Conservation (phyloP, 1,140 invertebrate genomes). For the Drosophila melanogaster region DNA sequence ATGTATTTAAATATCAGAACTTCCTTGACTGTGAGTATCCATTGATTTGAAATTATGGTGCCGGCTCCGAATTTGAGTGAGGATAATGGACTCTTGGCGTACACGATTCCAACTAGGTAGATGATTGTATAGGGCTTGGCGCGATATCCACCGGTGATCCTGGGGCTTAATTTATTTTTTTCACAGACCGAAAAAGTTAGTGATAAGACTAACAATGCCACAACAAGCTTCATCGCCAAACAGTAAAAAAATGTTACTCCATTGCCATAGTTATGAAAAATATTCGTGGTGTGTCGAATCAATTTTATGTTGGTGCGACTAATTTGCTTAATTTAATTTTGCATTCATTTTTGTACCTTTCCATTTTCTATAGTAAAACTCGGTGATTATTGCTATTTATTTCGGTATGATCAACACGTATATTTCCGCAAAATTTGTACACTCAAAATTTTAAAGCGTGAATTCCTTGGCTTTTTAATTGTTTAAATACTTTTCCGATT, state of each 20-base stretch:
- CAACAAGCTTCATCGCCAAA: neutral
- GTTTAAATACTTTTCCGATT: conserved; percentile 53
- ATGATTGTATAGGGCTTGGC: neutral
- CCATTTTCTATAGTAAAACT: neutral
- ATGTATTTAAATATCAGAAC: neutral
- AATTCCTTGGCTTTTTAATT: conserved; percentile 30
- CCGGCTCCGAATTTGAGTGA: neutral
- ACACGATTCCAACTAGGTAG: neutral
- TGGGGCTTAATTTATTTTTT: neutral
- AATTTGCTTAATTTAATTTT: neutral
- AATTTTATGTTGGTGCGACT: neutral
- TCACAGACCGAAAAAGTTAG: too few relatives aligned
- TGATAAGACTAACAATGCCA: neutral
- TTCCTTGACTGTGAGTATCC: neutral
- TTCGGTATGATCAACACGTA: conserved; percentile 5
- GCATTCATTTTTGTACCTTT: neutral
- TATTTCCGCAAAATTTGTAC: neutral
- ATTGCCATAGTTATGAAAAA: too few relatives aligned
- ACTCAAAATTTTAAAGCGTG: conserved; percentile 3
- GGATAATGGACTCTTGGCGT: neutral
- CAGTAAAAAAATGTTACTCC: neutral
- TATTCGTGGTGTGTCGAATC: neutral
- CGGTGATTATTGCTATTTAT: neutral
- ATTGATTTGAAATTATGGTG: conserved; percentile 1
- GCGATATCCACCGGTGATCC: neutral